A percentile compares a stretch with the other conserved stretches of the same genome.
phyloP scores from a whole-genome alignment of 2,888 invertebrate genomes.

The Uloborus plumipes region DNA sequence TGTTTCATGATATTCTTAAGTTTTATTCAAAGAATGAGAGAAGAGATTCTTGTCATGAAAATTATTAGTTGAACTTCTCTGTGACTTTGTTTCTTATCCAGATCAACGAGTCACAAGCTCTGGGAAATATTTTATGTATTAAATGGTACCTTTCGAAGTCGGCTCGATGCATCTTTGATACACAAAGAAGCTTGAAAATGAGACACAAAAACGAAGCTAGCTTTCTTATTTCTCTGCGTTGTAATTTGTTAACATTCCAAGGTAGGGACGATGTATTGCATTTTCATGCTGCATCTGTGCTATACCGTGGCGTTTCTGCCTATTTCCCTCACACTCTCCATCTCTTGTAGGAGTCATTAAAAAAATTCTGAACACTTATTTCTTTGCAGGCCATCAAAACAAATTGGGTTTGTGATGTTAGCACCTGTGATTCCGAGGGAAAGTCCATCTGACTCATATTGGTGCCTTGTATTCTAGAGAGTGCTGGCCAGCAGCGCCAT shows the following conservation, averaged over 20 bases:
- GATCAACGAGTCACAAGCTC: slow-evolving; percentile 56
- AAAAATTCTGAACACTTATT: slow-evolving; percentile 23
- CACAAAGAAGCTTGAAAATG: slow-evolving; percentile 49
- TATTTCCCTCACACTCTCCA: slow-evolving; percentile 55
- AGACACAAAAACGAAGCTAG: slow-evolving; percentile 36
- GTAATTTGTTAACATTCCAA: neutral
- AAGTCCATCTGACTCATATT: slow-evolving; percentile 57
- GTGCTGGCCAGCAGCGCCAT: slow-evolving; percentile 40
- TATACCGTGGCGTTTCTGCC: slow-evolving; percentile 33
- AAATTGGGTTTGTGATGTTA: slow-evolving; percentile 45
- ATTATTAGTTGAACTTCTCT: slow-evolving; percentile 33
- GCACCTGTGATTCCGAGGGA: slow-evolving; percentile 63
- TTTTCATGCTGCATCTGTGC: neutral
- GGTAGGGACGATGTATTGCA: slow-evolving; percentile 5
- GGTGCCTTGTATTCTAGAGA: slow-evolving; percentile 60
- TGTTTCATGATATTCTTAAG: slow-evolving; percentile 44
- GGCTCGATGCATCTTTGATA: slow-evolving; percentile 39
- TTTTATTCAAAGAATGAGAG: slow-evolving; percentile 45
- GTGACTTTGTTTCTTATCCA: slow-evolving; percentile 31
- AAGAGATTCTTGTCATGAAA: slow-evolving; percentile 17
- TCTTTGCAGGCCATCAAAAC: slow-evolving; percentile 38
- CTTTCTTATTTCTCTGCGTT: slow-evolving; percentile 13
- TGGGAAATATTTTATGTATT: slow-evolving; percentile 44
- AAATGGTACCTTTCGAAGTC: slow-evolving; percentile 27
- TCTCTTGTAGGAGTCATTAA: slow-evolving; percentile 22